A percentile compares a stretch with the other conserved stretches of the same genome.
These are phyloP conservation scores for Agrilus mali DNA, from an alignment of 2,888 invertebrate genomes.

Conservation along the genomic window DNA sequence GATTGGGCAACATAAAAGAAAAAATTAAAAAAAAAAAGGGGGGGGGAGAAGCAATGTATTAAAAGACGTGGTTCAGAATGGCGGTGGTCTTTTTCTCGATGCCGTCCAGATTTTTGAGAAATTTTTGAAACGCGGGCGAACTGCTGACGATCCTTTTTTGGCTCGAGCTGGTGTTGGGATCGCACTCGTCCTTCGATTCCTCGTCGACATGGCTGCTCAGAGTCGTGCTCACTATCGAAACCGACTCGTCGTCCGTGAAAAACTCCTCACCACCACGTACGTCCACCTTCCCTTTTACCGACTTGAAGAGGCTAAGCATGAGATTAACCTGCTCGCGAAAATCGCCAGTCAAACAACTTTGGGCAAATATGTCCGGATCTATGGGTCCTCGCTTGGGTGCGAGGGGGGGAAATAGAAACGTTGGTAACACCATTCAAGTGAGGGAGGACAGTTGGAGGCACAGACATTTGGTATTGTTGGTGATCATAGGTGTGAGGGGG, in stretches of 20 bases:
- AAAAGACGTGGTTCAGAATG: neutral
- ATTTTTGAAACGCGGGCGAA: conserved; percentile 25
- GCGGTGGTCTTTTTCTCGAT: conserved; percentile 1
- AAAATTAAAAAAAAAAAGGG: no score
- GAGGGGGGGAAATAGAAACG: no score
- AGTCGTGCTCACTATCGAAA: neutral
- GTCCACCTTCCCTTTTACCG: neutral
- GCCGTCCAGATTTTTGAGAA: conserved; percentile 16
- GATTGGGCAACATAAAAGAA: no score
- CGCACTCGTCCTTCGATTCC: conserved; percentile 12
- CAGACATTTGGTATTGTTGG: no score
- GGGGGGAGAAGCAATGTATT: neutral
- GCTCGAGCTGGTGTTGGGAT: conserved; percentile 6
- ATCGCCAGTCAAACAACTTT: no score
- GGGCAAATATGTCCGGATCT: no score
- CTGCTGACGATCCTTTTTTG: conserved; percentile 22
- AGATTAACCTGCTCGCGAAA: no score
- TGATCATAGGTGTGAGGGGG: no score
- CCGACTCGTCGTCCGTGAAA: neutral
- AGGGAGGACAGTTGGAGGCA: no score
- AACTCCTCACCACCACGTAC: neutral
- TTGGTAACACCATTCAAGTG: no score
- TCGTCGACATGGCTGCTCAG: conserved; percentile 6
- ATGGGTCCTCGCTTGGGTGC: no score
- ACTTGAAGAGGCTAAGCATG: no score